Percentiles rank a stretch among this genome's conserved stretches.
phyloP scores from a whole-genome alignment of 2,113 vertebrate species.

The Malurus elegans region DNA sequence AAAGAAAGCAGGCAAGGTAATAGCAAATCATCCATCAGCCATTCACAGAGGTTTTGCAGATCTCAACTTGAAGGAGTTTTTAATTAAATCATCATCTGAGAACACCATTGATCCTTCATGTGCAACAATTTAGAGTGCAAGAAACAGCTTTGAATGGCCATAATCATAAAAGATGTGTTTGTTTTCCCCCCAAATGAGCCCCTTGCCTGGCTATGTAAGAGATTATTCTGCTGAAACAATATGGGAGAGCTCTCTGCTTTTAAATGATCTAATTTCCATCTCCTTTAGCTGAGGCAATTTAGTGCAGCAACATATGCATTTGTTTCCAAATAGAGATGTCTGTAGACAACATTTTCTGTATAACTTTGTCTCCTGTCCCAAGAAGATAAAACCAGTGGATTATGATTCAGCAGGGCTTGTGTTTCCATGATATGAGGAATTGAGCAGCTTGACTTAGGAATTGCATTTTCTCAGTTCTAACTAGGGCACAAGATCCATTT shows the following conservation, averaged over 20 bases:
- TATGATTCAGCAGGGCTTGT: background rate
- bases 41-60: background rate
- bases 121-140: constrained; percentile 1
- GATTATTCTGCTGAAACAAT: background rate
- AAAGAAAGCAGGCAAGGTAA: background rate
- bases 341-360: background rate
- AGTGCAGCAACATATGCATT: background rate
- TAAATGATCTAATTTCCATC: constrained; percentile 58
- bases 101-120: background rate
- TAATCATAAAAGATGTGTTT: constrained; percentile 56
- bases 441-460: background rate
- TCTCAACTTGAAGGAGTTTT: background rate
- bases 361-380: background rate
- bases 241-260: constrained; percentile 6
- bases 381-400: background rate
- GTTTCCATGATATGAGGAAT: background rate
- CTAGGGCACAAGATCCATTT: background rate
- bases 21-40: background rate
- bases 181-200: constrained; percentile 11
- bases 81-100: constrained; percentile 49
- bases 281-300: constrained; percentile 43
- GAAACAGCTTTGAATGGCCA: constrained; percentile 9
- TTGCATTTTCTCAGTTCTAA: background rate
- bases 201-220: background rate
- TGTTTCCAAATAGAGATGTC: constrained; percentile 15